These are phyloP conservation scores for Spicauda simplicius DNA, from an alignment of 2,888 invertebrate genomes.

Conservation along the genomic window DNA sequence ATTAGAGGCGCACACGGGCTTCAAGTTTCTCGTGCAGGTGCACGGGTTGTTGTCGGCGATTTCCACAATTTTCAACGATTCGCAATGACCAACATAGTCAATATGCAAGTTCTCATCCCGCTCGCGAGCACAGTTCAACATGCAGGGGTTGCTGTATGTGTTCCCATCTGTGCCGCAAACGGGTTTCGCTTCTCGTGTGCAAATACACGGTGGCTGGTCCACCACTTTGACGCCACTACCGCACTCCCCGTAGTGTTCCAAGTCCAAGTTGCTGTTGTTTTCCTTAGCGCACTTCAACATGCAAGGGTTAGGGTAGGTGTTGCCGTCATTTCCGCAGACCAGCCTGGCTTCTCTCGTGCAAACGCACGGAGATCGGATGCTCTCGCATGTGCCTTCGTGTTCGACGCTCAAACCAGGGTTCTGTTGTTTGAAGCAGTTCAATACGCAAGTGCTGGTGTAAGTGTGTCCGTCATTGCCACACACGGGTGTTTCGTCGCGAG, in stretches of 20 bases:
- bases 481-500: constrained; percentile 65
- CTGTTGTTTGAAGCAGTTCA: constrained; percentile 69
- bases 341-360: background rate
- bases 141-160: constrained; percentile 25
- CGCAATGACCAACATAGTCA: constrained; percentile 18
- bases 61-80: constrained; percentile 33
- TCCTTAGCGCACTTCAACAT: constrained; percentile 3
- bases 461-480: constrained; percentile 89
- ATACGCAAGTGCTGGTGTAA: constrained; percentile 86
- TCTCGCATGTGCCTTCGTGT: background rate
- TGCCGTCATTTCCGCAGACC: constrained; percentile 26
- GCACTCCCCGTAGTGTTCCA: constrained; percentile 3
- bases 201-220: background rate
- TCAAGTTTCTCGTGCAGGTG: constrained; percentile 35
- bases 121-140: constrained; percentile 15
- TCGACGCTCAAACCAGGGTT: constrained; percentile 38
- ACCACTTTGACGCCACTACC: constrained; percentile 16
- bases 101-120: background rate
- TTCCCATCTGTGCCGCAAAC: constrained; percentile 31
- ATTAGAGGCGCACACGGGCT: constrained; percentile 86
- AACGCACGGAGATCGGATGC: background rate
- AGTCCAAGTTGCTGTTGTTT: background rate
- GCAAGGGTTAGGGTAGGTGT: constrained; percentile 19
- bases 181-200: constrained; percentile 3
- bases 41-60: constrained; percentile 20